Percentiles rank a stretch among this genome's conserved stretches.
Evolutionary conservation across 2,888 invertebrate species (phyloP).

Genomic region (Psylliodes chrysocephalus): DNA sequence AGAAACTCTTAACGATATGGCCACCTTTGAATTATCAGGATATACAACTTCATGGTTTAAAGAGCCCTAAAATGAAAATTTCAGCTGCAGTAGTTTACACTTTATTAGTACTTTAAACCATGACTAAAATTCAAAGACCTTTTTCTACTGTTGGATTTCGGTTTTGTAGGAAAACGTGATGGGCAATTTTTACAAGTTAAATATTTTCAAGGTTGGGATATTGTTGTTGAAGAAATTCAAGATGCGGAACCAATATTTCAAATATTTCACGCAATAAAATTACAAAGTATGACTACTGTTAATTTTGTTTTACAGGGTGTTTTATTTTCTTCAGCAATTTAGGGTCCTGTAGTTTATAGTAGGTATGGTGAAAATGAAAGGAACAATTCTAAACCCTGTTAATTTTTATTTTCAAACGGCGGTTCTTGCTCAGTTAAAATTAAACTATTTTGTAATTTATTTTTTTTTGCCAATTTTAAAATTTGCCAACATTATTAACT

Average conservation of each 20-base stretch:
- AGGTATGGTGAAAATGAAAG: too few species aligned
- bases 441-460: too few species aligned
- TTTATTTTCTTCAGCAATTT: too few species aligned
- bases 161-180: constrained; percentile 9
- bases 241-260: constrained; percentile 5
- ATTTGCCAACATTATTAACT: too few species aligned
- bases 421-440: too few species aligned
- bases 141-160: constrained; percentile 14
- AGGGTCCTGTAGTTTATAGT: too few species aligned
- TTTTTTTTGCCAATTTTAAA: too few species aligned
- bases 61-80: constrained; percentile 6
- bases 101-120: constrained; percentile 23
- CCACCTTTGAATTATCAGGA: background rate
- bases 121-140: constrained; percentile 19
- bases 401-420: too few species aligned
- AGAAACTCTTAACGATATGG: constrained; percentile 6
- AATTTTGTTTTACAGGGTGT: too few species aligned
- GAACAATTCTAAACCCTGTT: too few species aligned
- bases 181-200: constrained; percentile 11
- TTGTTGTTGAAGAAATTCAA: background rate
- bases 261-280: constrained; percentile 3
- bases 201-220: constrained; percentile 9
- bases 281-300: too few species aligned
- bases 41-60: constrained; percentile 18
- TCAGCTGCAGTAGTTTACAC: constrained; percentile 25